Percentiles rank a stretch among this genome's conserved stretches.
Evolutionary conservation across 1,140 invertebrate species (phyloP).

Genomic region (Tetramorium parvispinum): DNA sequence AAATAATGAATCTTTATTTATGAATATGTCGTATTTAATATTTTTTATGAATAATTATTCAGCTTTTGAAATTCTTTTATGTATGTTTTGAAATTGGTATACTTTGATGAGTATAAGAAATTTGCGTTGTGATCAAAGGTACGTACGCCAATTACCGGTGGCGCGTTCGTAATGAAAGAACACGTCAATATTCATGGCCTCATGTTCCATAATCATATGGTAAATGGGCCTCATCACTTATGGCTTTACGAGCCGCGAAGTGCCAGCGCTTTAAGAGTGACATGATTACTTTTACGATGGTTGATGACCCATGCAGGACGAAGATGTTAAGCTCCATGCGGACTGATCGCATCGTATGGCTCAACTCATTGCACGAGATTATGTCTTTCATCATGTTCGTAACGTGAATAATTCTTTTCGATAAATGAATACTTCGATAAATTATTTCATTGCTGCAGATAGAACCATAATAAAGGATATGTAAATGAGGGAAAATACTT

Average conservation of each 20-base stretch:
- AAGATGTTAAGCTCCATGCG: constrained; percentile 65
- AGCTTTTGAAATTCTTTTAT: background rate
- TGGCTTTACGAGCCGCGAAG: constrained; percentile 80
- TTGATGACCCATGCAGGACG: constrained; percentile 52
- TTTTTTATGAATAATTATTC: background rate
- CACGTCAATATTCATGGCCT: constrained; percentile 78
- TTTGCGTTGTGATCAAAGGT: constrained; percentile 16
- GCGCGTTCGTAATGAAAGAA: constrained; percentile 71
- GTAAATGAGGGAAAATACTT: background rate
- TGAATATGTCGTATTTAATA: background rate
- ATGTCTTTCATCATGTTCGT: constrained; percentile 17
- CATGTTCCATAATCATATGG: constrained; percentile 78
- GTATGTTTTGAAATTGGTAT: constrained; percentile 8
- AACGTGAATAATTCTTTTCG: constrained; percentile 20
- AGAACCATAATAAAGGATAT: background rate
- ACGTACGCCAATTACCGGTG: constrained; percentile 44
- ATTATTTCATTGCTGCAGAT: background rate
- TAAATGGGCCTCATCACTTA: constrained; percentile 79
- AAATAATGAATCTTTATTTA: background rate
- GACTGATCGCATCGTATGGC: constrained; percentile 6
- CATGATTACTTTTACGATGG: constrained; percentile 78
- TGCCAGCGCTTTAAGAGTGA: constrained; percentile 69
- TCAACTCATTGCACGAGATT: constrained; percentile 14
- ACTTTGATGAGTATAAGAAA: constrained; percentile 6
- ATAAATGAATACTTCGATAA: constrained; percentile 17